These are phyloP conservation scores for Odontocolon sp. DNA, from an alignment of 2,888 invertebrate species.

Conservation along the genomic window DNA sequence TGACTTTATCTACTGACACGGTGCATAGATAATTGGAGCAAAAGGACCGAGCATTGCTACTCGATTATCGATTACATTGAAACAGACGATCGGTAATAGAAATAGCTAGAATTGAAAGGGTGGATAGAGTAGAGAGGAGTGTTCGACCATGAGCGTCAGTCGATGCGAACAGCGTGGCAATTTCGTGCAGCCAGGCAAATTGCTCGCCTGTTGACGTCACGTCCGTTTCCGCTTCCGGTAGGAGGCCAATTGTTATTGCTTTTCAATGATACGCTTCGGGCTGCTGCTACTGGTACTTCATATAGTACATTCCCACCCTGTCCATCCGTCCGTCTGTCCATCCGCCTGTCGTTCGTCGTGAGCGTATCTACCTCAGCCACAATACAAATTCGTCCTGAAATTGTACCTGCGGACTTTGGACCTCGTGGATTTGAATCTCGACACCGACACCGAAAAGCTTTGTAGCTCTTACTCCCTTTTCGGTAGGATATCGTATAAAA, in stretches of 20 bases:
- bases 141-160: conserved; percentile 18
- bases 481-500: too few species aligned
- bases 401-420: conserved; percentile 15
- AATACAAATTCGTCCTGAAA: conserved; percentile 28
- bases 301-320: not conserved
- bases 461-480: not conserved
- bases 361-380: conserved; percentile 25
- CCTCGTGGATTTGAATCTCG: not conserved
- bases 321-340: conserved; percentile 29
- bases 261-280: conserved; percentile 64
- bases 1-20: not conserved
- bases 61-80: conserved; percentile 25
- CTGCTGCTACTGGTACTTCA: conserved; percentile 22
- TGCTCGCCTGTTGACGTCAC: conserved; percentile 74
- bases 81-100: conserved; percentile 26
- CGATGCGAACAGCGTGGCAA: conserved; percentile 63
- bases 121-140: conserved; percentile 27
- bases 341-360: conserved; percentile 36
- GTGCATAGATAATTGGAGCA: not conserved
- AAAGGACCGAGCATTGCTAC: not conserved
- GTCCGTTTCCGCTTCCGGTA: conserved; percentile 72
- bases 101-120: conserved; percentile 31
- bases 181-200: conserved; percentile 70
- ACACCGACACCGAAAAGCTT: conserved; percentile 31
- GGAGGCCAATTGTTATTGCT: conserved; percentile 74